Evolutionary conservation across 2,113 vertebrate genomes (phyloP).

Genomic region (Dryoscopus gambensis): DNA sequence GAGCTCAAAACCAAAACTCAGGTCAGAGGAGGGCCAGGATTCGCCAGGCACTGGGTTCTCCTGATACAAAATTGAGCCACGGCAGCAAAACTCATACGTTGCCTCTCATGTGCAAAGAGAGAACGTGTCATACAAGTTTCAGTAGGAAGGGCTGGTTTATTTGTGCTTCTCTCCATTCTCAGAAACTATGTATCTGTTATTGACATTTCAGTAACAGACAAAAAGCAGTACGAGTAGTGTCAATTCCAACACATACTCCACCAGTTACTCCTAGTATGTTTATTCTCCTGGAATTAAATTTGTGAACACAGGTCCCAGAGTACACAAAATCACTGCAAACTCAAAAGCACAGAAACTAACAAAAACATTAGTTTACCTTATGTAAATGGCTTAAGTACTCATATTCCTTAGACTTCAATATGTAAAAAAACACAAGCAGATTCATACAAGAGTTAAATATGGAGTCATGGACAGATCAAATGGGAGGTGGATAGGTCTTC

Average conservation of each 20-base stretch:
- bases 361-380: neutral
- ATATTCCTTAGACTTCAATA: neutral
- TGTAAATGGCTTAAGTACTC: neutral
- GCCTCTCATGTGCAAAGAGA: neutral
- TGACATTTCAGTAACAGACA: neutral
- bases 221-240: neutral
- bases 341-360: neutral
- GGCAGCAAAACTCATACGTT: accelerated
- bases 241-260: neutral
- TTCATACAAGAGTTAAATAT: neutral
- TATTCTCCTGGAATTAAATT: neutral
- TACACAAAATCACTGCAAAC: neutral
- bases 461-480: neutral
- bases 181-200: neutral
- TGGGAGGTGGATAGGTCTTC: neutral
- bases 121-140: neutral
- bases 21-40: neutral
- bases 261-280: neutral
- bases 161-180: neutral
- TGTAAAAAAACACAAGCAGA: neutral
- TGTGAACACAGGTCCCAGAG: accelerated
- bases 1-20: neutral
- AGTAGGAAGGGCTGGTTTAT: neutral
- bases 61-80: neutral
- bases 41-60: neutral